Evolutionary conservation across 2,797 vertebrate genomes (phyloP), one percentile per base, ranked within the genome.

Genomic region (Calcarius lapponicus): DNA sequence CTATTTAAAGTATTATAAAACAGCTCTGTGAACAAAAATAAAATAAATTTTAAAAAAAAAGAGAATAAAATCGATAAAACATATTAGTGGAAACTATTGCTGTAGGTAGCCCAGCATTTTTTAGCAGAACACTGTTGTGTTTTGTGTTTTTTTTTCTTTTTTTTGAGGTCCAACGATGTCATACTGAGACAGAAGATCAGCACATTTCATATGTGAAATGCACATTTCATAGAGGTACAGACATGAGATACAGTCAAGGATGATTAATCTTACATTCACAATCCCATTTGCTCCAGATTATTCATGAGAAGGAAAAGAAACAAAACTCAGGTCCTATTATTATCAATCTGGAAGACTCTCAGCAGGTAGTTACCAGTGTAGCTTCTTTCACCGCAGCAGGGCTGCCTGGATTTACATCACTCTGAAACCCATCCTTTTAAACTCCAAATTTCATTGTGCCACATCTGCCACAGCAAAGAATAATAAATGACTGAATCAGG

Each of bases 1-100:
- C 64, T 64, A 84, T 91, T 88, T 93, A 86, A 91, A 93, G 61
- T 61, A 67, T 38, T 79, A 58, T 54, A 79, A 89, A 92, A 14
- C 13, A n/a, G 6, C 22, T 36, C 67, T 60, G 19, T 22, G 70
- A 3, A 25, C 7, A 43, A 48, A 67, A 43, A 62, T 7, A 32
- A 45, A 61, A 42, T 3, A 2, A 36, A 11, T 36, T 36, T n/a
- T n/a, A n/a, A n/a, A 42, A 40, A 7, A n/a, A 31, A 18, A 29
- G 18, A 29, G 40, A 29, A 28, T 2, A 50, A 40, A 56, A 53
- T 56, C 0, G 17, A 10, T 64, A 80, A 82, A 91, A 71, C 43
- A 58, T 72, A 56, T 51, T n/a, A 51, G 17, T 38, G 19, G 6
- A 60, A 74, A 69, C 0, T 62, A 40, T 51, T 90, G 13, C 24